Conservation (phyloP, 1,140 invertebrate species). For the Leptoteleia sp. region DNA sequence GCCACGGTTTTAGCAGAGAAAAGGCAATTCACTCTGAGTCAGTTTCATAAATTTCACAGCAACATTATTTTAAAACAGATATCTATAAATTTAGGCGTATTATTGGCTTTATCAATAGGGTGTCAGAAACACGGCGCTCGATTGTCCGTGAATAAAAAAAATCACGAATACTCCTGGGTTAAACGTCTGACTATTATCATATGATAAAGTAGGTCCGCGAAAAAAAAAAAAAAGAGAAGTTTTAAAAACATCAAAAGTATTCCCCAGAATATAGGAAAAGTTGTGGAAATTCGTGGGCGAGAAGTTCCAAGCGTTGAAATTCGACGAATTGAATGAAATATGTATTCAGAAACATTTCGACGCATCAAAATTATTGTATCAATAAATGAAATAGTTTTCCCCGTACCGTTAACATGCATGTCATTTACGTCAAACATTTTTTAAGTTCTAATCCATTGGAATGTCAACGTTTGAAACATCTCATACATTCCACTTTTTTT, state of each 20-base stretch:
- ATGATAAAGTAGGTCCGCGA: constrained; percentile 47
- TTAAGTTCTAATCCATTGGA: no score
- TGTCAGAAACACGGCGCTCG: constrained; percentile 44
- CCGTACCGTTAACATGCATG: no score
- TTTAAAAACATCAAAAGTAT: constrained; percentile 44
- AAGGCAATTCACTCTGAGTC: constrained; percentile 24
- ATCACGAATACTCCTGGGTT: constrained; percentile 39
- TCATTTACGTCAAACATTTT: no score
- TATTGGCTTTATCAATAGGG: constrained; percentile 57
- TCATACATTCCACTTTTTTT: no score
- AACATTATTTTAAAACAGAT: constrained; percentile 60
- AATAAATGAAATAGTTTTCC: no score
- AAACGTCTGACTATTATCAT: constrained; percentile 57
- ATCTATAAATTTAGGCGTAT: constrained; percentile 55
- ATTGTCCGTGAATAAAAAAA: constrained; percentile 42
- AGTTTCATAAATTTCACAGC: constrained; percentile 37
- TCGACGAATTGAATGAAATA: no score
- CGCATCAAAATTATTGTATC: no score
- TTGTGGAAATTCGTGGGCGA: no score
- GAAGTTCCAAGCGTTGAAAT: no score
- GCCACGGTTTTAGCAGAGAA: constrained; percentile 8
- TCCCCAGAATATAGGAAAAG: constrained; percentile 32
- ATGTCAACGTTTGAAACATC: no score
- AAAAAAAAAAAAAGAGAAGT: constrained; percentile 35
- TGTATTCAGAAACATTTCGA: no score